Evolutionary conservation across 35 echinoderm and acorn worm genomes (phyloP).

Genomic region (Hemicentrotus pulcherrimus): DNA sequence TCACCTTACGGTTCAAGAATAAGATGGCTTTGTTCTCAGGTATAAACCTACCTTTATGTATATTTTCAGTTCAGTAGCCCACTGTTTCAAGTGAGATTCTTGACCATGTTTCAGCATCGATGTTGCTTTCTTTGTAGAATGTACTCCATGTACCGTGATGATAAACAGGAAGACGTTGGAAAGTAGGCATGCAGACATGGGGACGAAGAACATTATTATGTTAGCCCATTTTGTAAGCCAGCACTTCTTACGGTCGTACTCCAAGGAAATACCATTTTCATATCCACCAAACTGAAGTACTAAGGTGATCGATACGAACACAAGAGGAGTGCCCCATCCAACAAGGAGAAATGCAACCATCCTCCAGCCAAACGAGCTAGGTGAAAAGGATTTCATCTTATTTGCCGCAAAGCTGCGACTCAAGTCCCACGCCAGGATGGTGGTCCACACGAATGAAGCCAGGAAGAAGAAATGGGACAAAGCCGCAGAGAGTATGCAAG

Average conservation of each 20-base stretch:
- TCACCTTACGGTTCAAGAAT: too few relatives aligned
- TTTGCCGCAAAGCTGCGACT: background rate
- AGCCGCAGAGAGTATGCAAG: background rate
- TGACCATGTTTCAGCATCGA: background rate
- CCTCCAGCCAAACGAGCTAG: background rate
- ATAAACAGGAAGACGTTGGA: background rate
- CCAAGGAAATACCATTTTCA: background rate
- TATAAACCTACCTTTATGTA: background rate
- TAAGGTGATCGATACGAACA: background rate
- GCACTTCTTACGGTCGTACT: background rate
- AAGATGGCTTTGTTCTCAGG: too few relatives aligned
- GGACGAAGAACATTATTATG: background rate
- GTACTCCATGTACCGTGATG: background rate
- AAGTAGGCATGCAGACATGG: background rate
- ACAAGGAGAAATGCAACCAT: background rate
- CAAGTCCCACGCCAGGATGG: background rate
- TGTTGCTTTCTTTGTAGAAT: background rate
- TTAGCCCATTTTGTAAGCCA: background rate
- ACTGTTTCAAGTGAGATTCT: background rate
- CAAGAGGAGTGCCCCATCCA: background rate
- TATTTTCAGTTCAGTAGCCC: background rate
- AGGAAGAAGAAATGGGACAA: conserved; percentile 16
- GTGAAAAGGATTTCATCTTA: background rate
- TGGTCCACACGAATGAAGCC: background rate
- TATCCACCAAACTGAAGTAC: background rate